Evolutionary conservation across 2,888 invertebrate genomes (phyloP), one percentile per base, ranked within the genome.

Genomic region (Myopa tessellatipennis): DNA sequence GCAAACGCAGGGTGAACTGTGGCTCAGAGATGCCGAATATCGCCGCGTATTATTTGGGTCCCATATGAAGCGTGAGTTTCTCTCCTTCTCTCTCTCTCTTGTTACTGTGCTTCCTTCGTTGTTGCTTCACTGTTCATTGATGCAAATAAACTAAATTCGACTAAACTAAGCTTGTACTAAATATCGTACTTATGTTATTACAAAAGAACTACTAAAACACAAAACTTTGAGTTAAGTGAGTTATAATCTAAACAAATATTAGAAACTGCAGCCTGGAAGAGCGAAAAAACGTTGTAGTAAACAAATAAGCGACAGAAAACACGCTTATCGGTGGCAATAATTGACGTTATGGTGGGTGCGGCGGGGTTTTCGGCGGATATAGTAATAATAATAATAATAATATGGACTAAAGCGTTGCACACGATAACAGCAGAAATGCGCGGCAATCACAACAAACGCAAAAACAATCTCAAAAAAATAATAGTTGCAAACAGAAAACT

Each of bases 401-500:
- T 63, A 40, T 45, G 50, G 10, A 73, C 63, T 73, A 50, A 63
- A 73, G 61, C 50, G 63, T 34, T 73, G 50, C 74, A 79, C 61
- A 65, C 58, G 70, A 74, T 52, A 12, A 74, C 71, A 75, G 61
- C 38, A 67, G n/a, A 67, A 16, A 7, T 67, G 52, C 60, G 58
- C 40, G 52, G 18, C 55, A 67, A 60, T n/a, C 6, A 60, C 52
- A 72, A 69, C 68, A 58, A 16, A 50, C 4, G 63, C 50, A 63
- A 34, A 26, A 70, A 69, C 50, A 34, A 38, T 65, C 65, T 65
- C 34, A 2, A 38, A 26, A 73, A 74, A n/a, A n/a, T 68, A 77
- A 77, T 50, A 55, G 60, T 76, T 74, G 63, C 77, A 75, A 75
- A 72, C 71, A 75, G 67, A 58, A 58, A 71, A 58, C 38, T 45